These are phyloP conservation scores for Torymus aiolomorphi DNA, from an alignment of 2,888 invertebrate species.

Conservation along the genomic window DNA sequence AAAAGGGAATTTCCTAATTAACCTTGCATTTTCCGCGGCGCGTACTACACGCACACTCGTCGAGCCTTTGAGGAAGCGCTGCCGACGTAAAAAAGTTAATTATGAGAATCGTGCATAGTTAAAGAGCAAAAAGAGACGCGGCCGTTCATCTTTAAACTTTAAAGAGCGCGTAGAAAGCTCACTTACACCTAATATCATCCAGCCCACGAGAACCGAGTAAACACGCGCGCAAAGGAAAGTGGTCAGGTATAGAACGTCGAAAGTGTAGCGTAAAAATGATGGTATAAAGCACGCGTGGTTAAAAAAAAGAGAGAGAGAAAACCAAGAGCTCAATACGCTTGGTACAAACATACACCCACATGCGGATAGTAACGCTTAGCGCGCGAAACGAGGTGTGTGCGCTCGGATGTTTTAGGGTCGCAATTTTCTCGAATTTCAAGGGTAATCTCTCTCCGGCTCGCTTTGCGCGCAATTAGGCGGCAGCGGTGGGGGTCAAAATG, in stretches of 20 bases:
- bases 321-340: not conserved
- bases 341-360: not conserved
- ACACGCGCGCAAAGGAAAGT: not conserved
- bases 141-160: no score
- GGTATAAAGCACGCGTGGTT: not conserved
- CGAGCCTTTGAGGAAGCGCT: constrained; percentile 22
- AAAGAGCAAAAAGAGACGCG: constrained; percentile 4
- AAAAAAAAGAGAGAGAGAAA: not conserved
- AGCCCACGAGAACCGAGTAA: not conserved
- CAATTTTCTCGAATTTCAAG: constrained; percentile 56
- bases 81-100: constrained; percentile 25
- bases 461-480: constrained; percentile 55
- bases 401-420: constrained; percentile 27
- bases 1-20: constrained; percentile 37
- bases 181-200: not conserved
- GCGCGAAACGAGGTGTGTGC: not conserved
- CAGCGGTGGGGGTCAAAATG: constrained; percentile 21
- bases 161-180: not conserved
- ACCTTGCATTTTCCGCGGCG: constrained; percentile 23
- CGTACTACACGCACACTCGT: not conserved
- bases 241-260: not conserved
- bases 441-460: constrained; percentile 50
- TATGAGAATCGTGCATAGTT: constrained; percentile 11
- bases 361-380: constrained; percentile 7
- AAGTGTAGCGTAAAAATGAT: constrained; percentile 25